Conservation (phyloP, 2,113 vertebrate genomes). For the Plecotus auritus region DNA sequence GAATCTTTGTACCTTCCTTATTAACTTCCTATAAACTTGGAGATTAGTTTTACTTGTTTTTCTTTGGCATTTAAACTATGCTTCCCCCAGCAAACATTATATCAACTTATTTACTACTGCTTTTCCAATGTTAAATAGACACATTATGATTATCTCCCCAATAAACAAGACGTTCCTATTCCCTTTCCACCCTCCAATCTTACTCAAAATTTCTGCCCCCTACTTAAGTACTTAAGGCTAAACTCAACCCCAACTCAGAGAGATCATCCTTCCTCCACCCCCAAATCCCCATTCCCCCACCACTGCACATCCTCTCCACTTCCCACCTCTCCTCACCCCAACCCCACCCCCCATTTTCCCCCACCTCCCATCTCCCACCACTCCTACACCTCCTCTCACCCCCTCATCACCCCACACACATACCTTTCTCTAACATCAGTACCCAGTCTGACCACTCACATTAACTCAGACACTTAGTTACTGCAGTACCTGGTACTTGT, state of each 20-base stretch:
- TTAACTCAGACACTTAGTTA: background rate
- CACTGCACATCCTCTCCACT: background rate
- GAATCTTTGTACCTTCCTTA: background rate
- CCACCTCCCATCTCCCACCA: background rate
- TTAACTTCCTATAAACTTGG: slow-evolving; percentile 5
- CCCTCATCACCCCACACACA: background rate
- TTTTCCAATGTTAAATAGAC: background rate
- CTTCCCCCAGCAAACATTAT: background rate
- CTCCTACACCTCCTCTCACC: background rate
- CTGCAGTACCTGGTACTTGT: background rate
- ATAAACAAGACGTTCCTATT: background rate
- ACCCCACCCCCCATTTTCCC: background rate
- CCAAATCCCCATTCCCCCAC: background rate
- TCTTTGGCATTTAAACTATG: slow-evolving; percentile 7
- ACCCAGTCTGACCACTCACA: background rate
- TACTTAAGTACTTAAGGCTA: background rate
- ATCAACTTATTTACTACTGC: background rate
- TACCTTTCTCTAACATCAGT: background rate
- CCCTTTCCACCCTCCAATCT: background rate
- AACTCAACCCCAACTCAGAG: background rate
- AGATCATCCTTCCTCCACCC: background rate
- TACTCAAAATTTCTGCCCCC: background rate
- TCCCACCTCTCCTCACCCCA: background rate
- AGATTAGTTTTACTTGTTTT: slow-evolving; percentile 14
- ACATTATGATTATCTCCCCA: background rate